Evolutionary conservation across 2,888 invertebrate species (phyloP), one percentile per base, ranked within the genome.

Genomic region (Metalampra italica): DNA sequence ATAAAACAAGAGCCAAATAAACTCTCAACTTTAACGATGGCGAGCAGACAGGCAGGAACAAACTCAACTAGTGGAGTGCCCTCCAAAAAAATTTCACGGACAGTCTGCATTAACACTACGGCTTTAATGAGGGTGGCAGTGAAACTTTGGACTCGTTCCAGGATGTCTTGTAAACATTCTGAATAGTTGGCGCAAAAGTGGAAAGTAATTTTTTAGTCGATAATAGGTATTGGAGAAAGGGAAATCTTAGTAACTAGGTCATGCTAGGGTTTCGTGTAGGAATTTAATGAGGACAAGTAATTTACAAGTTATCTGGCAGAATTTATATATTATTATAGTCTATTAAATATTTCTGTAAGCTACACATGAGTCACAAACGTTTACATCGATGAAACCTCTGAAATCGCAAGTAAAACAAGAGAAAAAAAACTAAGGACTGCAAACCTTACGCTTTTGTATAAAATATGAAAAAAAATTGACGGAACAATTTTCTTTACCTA

Each of bases 21-120:
- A 82, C 82, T 74, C 84, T 84, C 64, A 64, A 69, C 68, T 64
- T 77, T 86, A 86, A 87, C 81, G 85, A 88, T 82, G 77, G 75
- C 67, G n/a, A n/a, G n/a, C 68, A 71, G 73, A 75, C 73, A 73
- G 77, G 73, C 72, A 73, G 60, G 78, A 78, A 76, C 81, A 80
- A 85, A 81, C 70, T 70, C 59, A 63, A 60, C 66, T 62, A 68
- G 60, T 73, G 75, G 64, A 82, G 83, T 74, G 67, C 69, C 66
- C 77, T 75, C 72, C 74, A 74, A 81, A 82, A 81, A 82, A 72
- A 79, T 77, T 87, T 85, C 82, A 85, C 73, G 79, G 86, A 70
- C 81, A 77, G 78, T 72, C 73, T 56, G 76, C 72, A 78, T 83
- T 83, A 84, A 83, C 85, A 81, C 79, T 69, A 76, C 36, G 65